Percentiles rank a stretch among this genome's conserved stretches.
These are phyloP conservation scores for Lanistes nyassanus DNA, from an alignment of 1,140 invertebrate genomes.

Conservation along the genomic window DNA sequence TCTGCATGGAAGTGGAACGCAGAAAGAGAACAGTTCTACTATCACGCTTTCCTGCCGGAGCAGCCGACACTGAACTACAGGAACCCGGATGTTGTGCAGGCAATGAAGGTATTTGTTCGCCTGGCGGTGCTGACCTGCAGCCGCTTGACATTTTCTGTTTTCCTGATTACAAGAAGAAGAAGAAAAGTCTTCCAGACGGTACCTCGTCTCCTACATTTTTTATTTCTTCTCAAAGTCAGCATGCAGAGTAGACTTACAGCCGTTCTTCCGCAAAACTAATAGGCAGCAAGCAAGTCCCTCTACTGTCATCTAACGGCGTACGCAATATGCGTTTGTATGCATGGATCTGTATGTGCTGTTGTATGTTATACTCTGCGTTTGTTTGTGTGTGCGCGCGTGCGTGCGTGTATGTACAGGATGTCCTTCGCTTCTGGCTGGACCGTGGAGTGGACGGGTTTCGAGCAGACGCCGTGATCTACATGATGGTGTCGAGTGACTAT, in stretches of 20 bases:
- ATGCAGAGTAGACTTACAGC: too few species aligned
- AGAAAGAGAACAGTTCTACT: slow-evolving; percentile 77
- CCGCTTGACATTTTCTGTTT: too few species aligned
- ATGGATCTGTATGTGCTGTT: too few species aligned
- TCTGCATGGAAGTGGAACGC: slow-evolving; percentile 78
- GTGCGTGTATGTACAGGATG: slow-evolving; percentile 37
- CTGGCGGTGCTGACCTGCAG: too few species aligned
- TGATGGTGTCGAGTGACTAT: slow-evolving; percentile 16
- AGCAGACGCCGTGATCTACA: slow-evolving; percentile 53
- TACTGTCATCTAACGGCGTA: neutral
- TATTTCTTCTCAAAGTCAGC: too few species aligned
- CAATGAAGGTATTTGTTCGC: slow-evolving; percentile 71
- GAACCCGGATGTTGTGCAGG: slow-evolving; percentile 72
- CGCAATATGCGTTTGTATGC: neutral
- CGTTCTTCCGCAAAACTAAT: too few species aligned
- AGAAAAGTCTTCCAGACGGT: neutral
- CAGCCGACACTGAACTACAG: slow-evolving; percentile 84
- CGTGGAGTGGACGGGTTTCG: slow-evolving; percentile 62
- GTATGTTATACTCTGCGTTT: too few species aligned
- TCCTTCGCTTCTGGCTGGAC: slow-evolving; percentile 61
- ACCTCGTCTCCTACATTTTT: neutral
- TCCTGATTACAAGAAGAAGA: too few species aligned
- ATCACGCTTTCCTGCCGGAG: slow-evolving; percentile 77
- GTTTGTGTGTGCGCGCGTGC: neutral
- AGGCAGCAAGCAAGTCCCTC: neutral